phyloP scores from a whole-genome alignment of 35 echinoderm and acorn worm genomes.

The Stichopus chloronotus region DNA sequence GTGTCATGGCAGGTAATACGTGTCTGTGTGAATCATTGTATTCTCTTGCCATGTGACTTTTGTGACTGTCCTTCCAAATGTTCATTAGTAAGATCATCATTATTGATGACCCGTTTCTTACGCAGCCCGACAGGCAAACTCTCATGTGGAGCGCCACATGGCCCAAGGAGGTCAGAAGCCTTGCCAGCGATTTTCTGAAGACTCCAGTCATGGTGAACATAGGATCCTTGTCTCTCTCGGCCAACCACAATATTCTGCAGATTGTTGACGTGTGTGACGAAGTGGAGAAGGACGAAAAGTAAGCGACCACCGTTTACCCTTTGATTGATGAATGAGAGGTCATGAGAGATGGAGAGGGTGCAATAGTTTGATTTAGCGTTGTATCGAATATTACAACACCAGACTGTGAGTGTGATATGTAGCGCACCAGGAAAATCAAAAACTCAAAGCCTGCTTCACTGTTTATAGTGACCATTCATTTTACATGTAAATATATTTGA shows the following conservation, averaged over 20 bases:
- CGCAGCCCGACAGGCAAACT: slow-evolving; percentile 92
- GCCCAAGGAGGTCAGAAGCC: slow-evolving; percentile 83
- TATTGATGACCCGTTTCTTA: not conserved
- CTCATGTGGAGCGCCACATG: slow-evolving; percentile 99
- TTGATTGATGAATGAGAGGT: not conserved
- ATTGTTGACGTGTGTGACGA: slow-evolving; percentile 98
- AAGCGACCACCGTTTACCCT: slow-evolving; percentile 33
- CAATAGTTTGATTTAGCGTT: not conserved
- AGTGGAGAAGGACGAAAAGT: slow-evolving; percentile 88
- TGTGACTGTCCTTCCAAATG: no score
- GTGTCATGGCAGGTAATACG: no score
- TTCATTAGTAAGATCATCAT: no score
- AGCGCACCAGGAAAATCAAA: no score
- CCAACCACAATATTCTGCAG: slow-evolving; percentile 98
- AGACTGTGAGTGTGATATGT: no score
- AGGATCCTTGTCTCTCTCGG: slow-evolving; percentile 83
- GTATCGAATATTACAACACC: not conserved
- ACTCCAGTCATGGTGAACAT: slow-evolving; percentile 90
- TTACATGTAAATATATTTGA: no score
- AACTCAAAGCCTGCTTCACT: no score
- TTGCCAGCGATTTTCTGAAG: slow-evolving; percentile 90
- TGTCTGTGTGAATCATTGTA: no score
- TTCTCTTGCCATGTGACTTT: no score
- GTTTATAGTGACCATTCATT: no score
- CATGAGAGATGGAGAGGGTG: not conserved